phyloP scores from a whole-genome alignment of 53 echinoderm and acorn worm genomes.

The Paelopatides confundens region DNA sequence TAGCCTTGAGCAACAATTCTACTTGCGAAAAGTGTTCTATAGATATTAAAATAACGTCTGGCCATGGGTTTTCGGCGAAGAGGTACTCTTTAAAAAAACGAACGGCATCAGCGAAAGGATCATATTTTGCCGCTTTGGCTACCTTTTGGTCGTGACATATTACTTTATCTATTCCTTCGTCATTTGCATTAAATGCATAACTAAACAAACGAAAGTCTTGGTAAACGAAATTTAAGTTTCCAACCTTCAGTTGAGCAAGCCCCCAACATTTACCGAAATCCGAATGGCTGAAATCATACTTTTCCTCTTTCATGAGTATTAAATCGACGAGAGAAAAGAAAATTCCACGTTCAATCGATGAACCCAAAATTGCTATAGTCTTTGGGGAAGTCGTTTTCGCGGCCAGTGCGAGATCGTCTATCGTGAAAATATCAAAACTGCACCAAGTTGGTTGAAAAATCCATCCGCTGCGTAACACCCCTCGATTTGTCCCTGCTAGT shows the following conservation, averaged over 20 bases:
- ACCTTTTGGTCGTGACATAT: slow-evolving; percentile 17
- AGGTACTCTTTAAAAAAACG: neutral
- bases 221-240: neutral
- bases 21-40: neutral
- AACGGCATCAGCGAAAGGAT: neutral
- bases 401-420: neutral
- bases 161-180: neutral
- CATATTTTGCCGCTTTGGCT: neutral
- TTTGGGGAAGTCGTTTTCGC: neutral
- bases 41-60: neutral
- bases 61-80: neutral
- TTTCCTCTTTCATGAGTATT: neutral
- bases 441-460: neutral
- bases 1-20: neutral
- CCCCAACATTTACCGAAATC: slow-evolving; percentile 32
- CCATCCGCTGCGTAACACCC: neutral
- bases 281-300: neutral
- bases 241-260: neutral
- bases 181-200: neutral
- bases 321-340: slow-evolving; percentile 17
- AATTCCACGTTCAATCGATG: neutral
- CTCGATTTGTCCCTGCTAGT: neutral
- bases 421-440: neutral
- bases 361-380: neutral
- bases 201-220: slow-evolving; percentile 2